Evolutionary conservation across 1,140 invertebrate genomes (phyloP), one percentile per base, ranked within the genome.

Genomic region (Lepidostoma basale): DNA sequence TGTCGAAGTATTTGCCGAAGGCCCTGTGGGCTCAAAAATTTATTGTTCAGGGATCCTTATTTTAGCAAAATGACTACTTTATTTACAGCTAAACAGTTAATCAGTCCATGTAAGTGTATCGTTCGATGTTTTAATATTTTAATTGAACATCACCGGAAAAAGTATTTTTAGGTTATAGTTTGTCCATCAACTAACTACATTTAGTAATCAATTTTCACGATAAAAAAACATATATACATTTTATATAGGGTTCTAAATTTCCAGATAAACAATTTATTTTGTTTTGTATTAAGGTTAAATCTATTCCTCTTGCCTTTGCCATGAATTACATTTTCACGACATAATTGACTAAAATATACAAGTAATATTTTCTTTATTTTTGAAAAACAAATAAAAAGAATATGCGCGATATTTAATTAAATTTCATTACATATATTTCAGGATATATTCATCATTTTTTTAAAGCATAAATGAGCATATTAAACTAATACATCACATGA

Each of bases 21-120:
- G 26, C 25, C 26, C 26, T 30, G 5, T 28, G n/a, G 52, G 52
- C 9, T 33, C 20, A 9, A 33, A 49, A 56, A 33, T 56, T 28
- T 56, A 28, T 16, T 33, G 36, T 56, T 33, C 36, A 2, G 42
- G 22, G 44, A 47, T 5, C 0, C 36, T 18, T 20, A 14, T 56
- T 30, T n/a, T 14, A 56, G 16, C 28, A 62, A 62, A 45, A 69
- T 69, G 68, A 65, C 68, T 23, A 65, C 68, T 18, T 69, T 64
- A 39, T 52, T 69, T 22, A 58, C 54, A 18, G 52, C 52, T 4
- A 69, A 69, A 47, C 52, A 65, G 16, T 26, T 56, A 22, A 40
- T 69, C 26, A 65, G 14, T 49, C 62, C 68, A 14, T 62, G 68
- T 69, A 47, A 58, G 52, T 47, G 22, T 5, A 3, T 40, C 12